phyloP scores from a whole-genome alignment of 2,888 invertebrate genomes.

The Trissoscelio sp. region DNA sequence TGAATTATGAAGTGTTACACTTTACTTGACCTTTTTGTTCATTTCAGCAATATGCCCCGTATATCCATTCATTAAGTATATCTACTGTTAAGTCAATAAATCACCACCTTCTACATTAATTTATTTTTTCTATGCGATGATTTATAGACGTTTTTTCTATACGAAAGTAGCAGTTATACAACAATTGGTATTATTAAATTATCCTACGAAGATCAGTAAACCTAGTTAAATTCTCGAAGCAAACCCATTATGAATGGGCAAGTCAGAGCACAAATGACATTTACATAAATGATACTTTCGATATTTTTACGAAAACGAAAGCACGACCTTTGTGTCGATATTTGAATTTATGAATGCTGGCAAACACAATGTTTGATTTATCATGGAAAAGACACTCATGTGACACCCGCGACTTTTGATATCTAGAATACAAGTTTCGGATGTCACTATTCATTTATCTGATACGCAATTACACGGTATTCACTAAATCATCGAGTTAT shows the following conservation, averaged over 20 bases:
- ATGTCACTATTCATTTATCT: constrained; percentile 1
- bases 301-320: constrained; percentile 27
- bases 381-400: constrained; percentile 23
- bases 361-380: constrained; percentile 46
- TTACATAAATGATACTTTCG: constrained; percentile 43
- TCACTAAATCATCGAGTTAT: constrained; percentile 30
- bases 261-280: constrained; percentile 38
- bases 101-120: not conserved
- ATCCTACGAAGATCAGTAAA: constrained; percentile 24
- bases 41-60: no score
- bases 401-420: constrained; percentile 19
- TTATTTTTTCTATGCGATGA: not conserved
- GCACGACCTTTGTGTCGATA: constrained; percentile 47
- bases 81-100: constrained; percentile 3
- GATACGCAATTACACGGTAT: constrained; percentile 6
- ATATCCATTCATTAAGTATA: no score
- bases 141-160: not conserved
- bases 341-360: constrained; percentile 23
- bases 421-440: constrained; percentile 18
- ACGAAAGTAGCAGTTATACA: not conserved
- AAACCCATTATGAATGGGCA: constrained; percentile 36
- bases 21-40: no score
- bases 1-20: no score
- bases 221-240: constrained; percentile 35
- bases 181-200: constrained; percentile 28